Conservation (phyloP, 2,113 vertebrate species). For the Zosterops pallidus region DNA sequence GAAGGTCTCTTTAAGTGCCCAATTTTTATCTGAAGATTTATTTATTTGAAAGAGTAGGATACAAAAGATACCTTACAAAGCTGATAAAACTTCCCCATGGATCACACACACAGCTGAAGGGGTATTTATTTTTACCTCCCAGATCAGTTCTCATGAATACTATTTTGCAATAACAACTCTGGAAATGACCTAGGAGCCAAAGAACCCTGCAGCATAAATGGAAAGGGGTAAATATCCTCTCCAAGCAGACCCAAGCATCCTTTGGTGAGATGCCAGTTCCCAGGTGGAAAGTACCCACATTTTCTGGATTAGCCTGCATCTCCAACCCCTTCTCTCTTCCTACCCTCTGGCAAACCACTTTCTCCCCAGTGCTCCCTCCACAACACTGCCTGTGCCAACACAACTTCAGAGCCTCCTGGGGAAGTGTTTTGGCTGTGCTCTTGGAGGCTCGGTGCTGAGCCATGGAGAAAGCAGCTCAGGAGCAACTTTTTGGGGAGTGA, state of each 20-base stretch:
- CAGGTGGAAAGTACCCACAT: conserved; percentile 51
- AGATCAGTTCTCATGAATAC: not conserved
- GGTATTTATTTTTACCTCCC: not conserved
- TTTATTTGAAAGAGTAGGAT: not conserved
- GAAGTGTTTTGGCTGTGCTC: not conserved
- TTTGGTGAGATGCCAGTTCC: conserved; percentile 4
- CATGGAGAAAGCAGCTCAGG: not conserved
- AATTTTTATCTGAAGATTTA: not conserved
- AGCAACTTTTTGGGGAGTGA: not conserved
- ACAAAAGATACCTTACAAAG: not conserved
- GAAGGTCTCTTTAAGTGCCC: not conserved
- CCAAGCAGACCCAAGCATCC: not conserved
- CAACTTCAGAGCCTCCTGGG: not conserved
- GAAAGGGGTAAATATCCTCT: conserved; percentile 18
- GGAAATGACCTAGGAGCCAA: conserved; percentile 19
- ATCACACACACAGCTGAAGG: not conserved
- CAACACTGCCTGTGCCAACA: not conserved
- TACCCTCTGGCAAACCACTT: conserved; percentile 1
- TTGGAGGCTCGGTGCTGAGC: rapidly evolving
- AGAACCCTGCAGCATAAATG: not conserved
- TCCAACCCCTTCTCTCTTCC: not conserved
- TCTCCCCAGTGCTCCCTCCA: not conserved
- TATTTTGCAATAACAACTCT: not conserved
- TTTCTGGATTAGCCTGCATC: not conserved
- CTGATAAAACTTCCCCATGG: not conserved